Base-by-base conservation (phyloP, 2,888 invertebrate species). In the Branchipolynoe longqiensis region DNA sequence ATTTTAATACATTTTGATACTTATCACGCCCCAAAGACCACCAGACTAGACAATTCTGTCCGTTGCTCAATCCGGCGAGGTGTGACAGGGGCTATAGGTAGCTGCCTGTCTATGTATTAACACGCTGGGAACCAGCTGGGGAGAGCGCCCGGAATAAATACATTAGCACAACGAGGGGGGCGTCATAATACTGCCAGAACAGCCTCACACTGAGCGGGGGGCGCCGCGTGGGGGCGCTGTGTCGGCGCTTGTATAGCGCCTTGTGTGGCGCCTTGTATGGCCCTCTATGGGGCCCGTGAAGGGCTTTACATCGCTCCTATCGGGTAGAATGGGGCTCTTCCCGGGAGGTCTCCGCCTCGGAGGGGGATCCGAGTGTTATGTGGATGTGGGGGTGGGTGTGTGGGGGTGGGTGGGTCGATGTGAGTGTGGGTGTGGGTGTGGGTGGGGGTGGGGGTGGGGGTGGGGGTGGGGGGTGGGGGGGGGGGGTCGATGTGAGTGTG, bases 141-240 rank as follows among this genome's bases (percentile, higher is more conserved):
- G 48, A 48, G 48, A 41, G 48, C 18, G 54, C 28, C 78, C 48
- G 48, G 78, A 78, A 78, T 78, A 78, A 78, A 78, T 78, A 78
- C 78, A 78, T 78, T 78, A 78, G 78, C 78, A 78, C 78, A 54
- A 54, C 41, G 78, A 78, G 78, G 14, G 18, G 78, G 54, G 54
- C 78, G 31, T 8, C 12, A 78, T 48, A 78, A 78, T 78, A 28
- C 25, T 12, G 14, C 1, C 48, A 41, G 48, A 78, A 78, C 48
- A 48, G 78, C 41, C 78, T 78, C 78, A 78, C 41, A 48, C 78
- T 31, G 41, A 48, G 25, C 54, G 78, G 28, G 78, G 12, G 6
- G 62, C 14, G 28, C 25, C 14, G 28, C 69, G 8, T 38, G 18
- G 31, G 69, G 69, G 69, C 38, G 14, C 69, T 69, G 69, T 36